A percentile compares a stretch with the other conserved stretches of the same genome.
phyloP scores from a whole-genome alignment of 2,797 vertebrate species.

The Clarias laeviceps region DNA sequence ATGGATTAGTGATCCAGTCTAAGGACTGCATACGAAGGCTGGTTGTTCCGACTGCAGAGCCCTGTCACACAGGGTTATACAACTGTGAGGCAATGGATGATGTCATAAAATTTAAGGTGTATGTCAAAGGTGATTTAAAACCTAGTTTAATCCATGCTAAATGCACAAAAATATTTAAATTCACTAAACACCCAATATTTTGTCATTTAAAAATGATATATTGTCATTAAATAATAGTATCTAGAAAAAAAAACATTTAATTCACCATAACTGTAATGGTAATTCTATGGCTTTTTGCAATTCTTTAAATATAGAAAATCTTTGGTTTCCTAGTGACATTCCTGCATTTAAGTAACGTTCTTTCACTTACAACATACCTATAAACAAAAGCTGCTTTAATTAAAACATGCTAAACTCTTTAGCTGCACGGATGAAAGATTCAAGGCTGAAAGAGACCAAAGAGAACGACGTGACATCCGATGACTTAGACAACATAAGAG shows the following conservation, averaged over 20 bases:
- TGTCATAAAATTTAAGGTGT: slow-evolving; percentile 73
- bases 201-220: background rate
- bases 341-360: slow-evolving; percentile 8
- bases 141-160: slow-evolving; percentile 51
- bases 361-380: slow-evolving; percentile 30
- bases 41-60: slow-evolving; percentile 63
- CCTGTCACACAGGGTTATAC: slow-evolving; percentile 74
- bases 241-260: background rate
- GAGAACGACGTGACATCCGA: slow-evolving; percentile 65
- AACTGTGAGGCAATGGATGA: slow-evolving; percentile 64
- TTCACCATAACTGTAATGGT: background rate
- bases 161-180: background rate
- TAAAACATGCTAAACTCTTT: slow-evolving; percentile 62
- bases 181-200: background rate
- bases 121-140: slow-evolving; percentile 78
- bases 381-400: slow-evolving; percentile 41
- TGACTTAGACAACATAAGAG: slow-evolving; percentile 71
- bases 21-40: slow-evolving; percentile 68
- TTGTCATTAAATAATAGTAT: background rate
- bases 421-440: slow-evolving; percentile 73
- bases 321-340: slow-evolving; percentile 29
- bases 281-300: background rate
- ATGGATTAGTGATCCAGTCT: slow-evolving; percentile 70
- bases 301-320: background rate
- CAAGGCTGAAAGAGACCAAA: slow-evolving; percentile 68